Evolutionary conservation across 2,797 vertebrate genomes (phyloP).

Genomic region (Podarcis lilfordi): DNA sequence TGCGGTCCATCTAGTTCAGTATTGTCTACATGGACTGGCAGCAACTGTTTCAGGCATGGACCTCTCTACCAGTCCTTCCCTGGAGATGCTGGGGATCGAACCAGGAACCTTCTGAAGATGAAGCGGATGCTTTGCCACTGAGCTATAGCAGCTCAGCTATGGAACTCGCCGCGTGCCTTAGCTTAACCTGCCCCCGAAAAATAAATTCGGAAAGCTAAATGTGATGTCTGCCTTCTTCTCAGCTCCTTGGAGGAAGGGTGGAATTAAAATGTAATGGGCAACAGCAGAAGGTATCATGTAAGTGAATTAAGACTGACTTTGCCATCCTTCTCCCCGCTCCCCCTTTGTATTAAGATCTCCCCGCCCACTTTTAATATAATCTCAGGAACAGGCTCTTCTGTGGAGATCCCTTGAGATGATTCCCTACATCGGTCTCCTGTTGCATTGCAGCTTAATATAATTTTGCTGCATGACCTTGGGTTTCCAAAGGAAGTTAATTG

Average conservation of each 20-base stretch:
- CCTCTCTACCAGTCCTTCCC: too few relatives aligned
- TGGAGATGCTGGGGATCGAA: too few relatives aligned
- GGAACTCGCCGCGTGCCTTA: neutral
- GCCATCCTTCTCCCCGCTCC: neutral
- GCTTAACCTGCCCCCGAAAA: neutral
- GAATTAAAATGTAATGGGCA: neutral
- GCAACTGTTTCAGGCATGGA: too few relatives aligned
- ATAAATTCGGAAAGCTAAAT: neutral
- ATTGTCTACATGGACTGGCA: too few relatives aligned
- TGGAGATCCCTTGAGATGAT: neutral
- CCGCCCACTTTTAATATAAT: too few relatives aligned
- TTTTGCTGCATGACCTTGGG: neutral
- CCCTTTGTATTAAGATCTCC: too few relatives aligned
- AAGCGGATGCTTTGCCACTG: too few relatives aligned
- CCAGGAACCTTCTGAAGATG: too few relatives aligned
- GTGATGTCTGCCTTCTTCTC: neutral
- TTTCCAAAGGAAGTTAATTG: slow-evolving; percentile 26
- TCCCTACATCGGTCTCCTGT: neutral
- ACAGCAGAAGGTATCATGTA: neutral
- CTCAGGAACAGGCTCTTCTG: neutral
- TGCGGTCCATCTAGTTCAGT: too few relatives aligned
- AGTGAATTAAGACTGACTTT: neutral
- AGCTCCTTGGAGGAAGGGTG: neutral
- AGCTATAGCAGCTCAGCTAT: too few relatives aligned
- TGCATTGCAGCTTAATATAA: neutral